A percentile compares a stretch with the other conserved stretches of the same genome.
phyloP scores from a whole-genome alignment of 2,888 invertebrate genomes.

The Neoascia interrupta region DNA sequence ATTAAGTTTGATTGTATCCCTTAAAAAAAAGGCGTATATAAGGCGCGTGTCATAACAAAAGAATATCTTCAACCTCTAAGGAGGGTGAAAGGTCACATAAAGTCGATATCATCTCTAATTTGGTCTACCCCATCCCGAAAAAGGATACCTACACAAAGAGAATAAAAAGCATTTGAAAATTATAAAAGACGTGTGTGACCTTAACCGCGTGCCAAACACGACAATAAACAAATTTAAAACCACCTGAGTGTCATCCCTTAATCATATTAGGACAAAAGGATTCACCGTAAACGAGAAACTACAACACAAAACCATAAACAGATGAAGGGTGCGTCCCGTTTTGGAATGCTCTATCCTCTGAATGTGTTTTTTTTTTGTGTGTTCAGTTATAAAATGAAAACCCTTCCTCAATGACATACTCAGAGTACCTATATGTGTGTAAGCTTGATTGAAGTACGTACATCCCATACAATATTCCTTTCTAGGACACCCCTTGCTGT shows the following conservation, averaged over 20 bases:
- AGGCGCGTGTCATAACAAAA: not conserved
- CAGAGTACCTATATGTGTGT: slow-evolving; percentile 1
- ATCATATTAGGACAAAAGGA: slow-evolving; percentile 63
- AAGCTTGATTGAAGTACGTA: slow-evolving; percentile 16
- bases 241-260: slow-evolving; percentile 72
- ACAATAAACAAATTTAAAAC: slow-evolving; percentile 31
- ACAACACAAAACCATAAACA: slow-evolving; percentile 11
- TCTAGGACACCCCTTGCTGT: slow-evolving; percentile 39
- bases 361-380: not conserved
- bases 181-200: slow-evolving; percentile 31
- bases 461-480: slow-evolving; percentile 27
- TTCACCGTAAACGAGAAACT: slow-evolving; percentile 2
- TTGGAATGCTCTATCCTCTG: slow-evolving; percentile 33
- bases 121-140: slow-evolving; percentile 19
- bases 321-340: slow-evolving; percentile 47
- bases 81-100: slow-evolving; percentile 3
- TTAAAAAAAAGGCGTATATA: not conserved
- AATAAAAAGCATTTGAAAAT: not conserved
- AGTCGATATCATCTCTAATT: not conserved
- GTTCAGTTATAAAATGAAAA: slow-evolving; percentile 1
- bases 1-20: slow-evolving; percentile 1
- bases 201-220: slow-evolving; percentile 48
- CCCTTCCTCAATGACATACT: slow-evolving; percentile 10
- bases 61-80: not conserved
- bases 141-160: slow-evolving; percentile 1